Percentiles rank a stretch among this genome's conserved stretches.
Conservation (phyloP, 2,797 vertebrate species). For the Muraenolepis orangiensis region DNA sequence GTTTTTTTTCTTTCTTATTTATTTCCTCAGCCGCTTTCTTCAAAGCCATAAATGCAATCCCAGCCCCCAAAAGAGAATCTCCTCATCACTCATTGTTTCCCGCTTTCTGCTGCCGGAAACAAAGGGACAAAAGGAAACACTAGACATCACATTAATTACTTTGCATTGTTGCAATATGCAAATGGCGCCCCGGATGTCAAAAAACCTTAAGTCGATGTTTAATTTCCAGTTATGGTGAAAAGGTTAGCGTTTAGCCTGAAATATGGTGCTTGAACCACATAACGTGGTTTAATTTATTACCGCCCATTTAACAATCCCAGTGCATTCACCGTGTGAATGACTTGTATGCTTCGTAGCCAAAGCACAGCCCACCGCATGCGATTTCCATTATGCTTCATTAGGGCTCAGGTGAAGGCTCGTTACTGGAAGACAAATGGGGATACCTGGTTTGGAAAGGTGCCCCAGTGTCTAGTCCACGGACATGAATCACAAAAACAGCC, state of each 20-base stretch:
- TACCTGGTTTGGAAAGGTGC: slow-evolving; percentile 48
- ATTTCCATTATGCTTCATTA: slow-evolving; percentile 70
- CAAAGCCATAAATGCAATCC: neutral
- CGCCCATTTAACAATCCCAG: slow-evolving; percentile 24
- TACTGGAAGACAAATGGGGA: slow-evolving; percentile 70
- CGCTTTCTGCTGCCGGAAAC: neutral
- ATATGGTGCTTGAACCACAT: slow-evolving; percentile 12
- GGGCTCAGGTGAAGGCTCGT: slow-evolving; percentile 70
- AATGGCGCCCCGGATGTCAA: slow-evolving; percentile 18
- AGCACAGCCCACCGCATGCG: slow-evolving; percentile 25
- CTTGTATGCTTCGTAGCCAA: slow-evolving; percentile 28
- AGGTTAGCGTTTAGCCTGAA: slow-evolving; percentile 35
- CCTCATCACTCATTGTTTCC: neutral
- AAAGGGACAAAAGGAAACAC: neutral
- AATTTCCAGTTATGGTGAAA: slow-evolving; percentile 27
- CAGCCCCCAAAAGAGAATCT: neutral
- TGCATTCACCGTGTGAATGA: slow-evolving; percentile 38
- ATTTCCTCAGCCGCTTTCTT: neutral
- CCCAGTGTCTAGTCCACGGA: slow-evolving; percentile 36
- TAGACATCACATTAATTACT: neutral
- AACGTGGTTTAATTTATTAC: slow-evolving; percentile 13
- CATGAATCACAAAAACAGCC: slow-evolving; percentile 52
- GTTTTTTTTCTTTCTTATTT: too few species aligned
- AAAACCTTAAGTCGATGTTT: slow-evolving; percentile 12
- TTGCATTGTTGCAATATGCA: neutral